phyloP scores from a whole-genome alignment of 2,113 vertebrate genomes.

The Callionymus lyra region DNA sequence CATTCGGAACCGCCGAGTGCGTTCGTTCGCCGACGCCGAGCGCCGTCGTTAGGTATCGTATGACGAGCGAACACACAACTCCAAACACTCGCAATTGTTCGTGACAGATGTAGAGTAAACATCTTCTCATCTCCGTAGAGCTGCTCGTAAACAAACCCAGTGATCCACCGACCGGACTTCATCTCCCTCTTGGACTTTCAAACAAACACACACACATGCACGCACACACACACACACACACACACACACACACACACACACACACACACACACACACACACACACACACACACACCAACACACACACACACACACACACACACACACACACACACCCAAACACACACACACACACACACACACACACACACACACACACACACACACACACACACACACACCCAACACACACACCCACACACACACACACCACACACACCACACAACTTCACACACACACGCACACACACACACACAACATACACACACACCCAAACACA shows the following conservation, averaged over 20 bases:
- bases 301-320: too few relatives aligned
- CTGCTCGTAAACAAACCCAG: slow-evolving; percentile 56
- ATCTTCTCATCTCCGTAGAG: slow-evolving; percentile 56
- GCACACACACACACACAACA: too few relatives aligned
- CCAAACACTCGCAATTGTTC: slow-evolving; percentile 59
- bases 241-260: slow-evolving; percentile 55
- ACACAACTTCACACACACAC: slow-evolving; percentile 10
- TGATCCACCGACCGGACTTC: slow-evolving; percentile 63
- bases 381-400: too few relatives aligned
- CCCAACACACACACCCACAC: too few relatives aligned
- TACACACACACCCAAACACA: too few relatives aligned
- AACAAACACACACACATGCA: slow-evolving; percentile 61
- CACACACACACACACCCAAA: too few relatives aligned
- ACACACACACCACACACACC: too few relatives aligned
- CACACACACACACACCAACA: slow-evolving; percentile 66
- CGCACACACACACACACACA: slow-evolving; percentile 53
- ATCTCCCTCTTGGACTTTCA: slow-evolving; percentile 67
- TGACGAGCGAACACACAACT: slow-evolving; percentile 22
- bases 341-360: too few relatives aligned
- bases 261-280: slow-evolving; percentile 11
- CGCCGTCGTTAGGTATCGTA: slow-evolving; percentile 10
- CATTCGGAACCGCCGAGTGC: too few relatives aligned
- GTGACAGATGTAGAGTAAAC: slow-evolving; percentile 61
- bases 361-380: slow-evolving; percentile 37
- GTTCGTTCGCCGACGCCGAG: too few relatives aligned